These are phyloP conservation scores for Eristalis intricaria DNA, from an alignment of 2,888 invertebrate species.

Conservation along the genomic window DNA sequence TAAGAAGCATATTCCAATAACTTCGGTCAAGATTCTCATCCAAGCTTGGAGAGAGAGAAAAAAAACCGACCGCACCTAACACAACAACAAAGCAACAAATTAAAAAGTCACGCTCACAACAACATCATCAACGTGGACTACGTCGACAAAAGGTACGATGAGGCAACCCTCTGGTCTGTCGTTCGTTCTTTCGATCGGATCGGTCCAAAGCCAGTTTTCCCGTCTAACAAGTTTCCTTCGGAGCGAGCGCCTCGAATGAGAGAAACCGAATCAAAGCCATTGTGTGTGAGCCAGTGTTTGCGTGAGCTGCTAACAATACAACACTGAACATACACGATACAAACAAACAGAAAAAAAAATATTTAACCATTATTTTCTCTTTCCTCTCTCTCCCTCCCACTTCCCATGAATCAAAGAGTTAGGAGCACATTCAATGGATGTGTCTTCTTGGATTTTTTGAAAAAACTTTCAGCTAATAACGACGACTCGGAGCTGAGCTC, in stretches of 20 bases:
- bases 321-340: not conserved
- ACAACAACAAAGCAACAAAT: not conserved
- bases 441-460: not conserved
- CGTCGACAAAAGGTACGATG: conserved; percentile 17
- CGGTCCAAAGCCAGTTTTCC: conserved; percentile 45
- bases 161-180: conserved; percentile 34
- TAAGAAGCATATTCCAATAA: not conserved
- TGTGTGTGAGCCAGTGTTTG: conserved; percentile 25
- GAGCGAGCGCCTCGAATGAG: conserved; percentile 12
- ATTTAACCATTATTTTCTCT: not conserved
- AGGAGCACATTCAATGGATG: not conserved
- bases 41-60: not conserved
- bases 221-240: conserved; percentile 57
- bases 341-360: not conserved
- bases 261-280: conserved; percentile 28
- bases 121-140: not conserved
- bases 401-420: not conserved
- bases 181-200: conserved; percentile 3
- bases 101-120: not conserved
- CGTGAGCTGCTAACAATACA: conserved; percentile 31
- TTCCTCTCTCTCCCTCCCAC: not conserved
- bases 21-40: not conserved
- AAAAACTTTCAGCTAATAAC: not conserved
- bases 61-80: not conserved
- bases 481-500: not conserved